Evolutionary conservation across 2,113 vertebrate species (phyloP).

Genomic region (Macroglossus sobrinus): DNA sequence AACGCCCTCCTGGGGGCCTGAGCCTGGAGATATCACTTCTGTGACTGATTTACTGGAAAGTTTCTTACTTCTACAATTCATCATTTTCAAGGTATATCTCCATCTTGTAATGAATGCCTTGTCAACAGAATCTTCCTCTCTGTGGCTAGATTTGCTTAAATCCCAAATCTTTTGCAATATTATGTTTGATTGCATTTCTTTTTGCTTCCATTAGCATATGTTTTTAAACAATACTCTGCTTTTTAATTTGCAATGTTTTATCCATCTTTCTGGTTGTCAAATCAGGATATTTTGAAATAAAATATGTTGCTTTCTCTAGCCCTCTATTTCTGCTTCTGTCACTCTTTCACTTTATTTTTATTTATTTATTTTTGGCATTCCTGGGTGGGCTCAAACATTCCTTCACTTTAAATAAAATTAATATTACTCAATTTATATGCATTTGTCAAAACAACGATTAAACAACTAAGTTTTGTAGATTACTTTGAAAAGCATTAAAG

Average conservation of each 20-base stretch:
- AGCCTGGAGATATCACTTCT: too few relatives aligned
- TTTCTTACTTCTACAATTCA: too few relatives aligned
- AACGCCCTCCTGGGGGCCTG: too few relatives aligned
- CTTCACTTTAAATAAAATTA: background rate
- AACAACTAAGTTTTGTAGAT: background rate
- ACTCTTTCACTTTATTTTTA: background rate
- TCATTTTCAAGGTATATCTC: constrained; percentile 21
- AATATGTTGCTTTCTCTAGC: background rate
- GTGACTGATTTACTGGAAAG: too few relatives aligned
- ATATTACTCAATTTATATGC: background rate
- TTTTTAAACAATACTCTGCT: background rate
- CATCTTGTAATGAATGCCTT: constrained; percentile 29
- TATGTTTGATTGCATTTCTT: constrained; percentile 6
- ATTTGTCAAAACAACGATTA: constrained; percentile 17
- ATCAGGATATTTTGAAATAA: background rate
- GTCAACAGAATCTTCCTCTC: background rate
- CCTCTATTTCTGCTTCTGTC: background rate
- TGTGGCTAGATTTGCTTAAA: constrained; percentile 10
- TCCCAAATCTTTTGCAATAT: background rate
- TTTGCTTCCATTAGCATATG: background rate
- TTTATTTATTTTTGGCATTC: too few relatives aligned
- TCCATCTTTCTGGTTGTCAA: background rate
- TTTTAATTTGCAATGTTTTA: constrained; percentile 1
- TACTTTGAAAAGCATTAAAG: background rate
- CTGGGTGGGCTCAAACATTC: too few relatives aligned